Conservation (phyloP, 1,140 invertebrate species). For the Drosophila mojavensis region DNA sequence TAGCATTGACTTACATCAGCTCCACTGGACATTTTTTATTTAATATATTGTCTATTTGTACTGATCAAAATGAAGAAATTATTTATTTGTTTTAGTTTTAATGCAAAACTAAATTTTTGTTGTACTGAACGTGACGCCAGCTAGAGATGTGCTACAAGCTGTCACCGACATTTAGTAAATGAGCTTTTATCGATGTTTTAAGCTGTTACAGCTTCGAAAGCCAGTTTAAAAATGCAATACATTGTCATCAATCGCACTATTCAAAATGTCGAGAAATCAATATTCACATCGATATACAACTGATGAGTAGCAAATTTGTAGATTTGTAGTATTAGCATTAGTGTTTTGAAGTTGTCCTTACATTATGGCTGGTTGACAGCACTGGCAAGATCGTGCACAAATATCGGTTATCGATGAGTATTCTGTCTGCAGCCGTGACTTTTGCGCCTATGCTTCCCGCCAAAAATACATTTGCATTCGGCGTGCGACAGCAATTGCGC, state of each 20-base stretch:
- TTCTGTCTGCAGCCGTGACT: constrained; percentile 10
- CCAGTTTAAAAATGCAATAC: too few relatives aligned
- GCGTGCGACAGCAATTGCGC: constrained; percentile 45
- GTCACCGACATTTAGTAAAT: neutral
- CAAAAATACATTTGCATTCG: constrained; percentile 47
- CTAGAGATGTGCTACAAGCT: constrained; percentile 10
- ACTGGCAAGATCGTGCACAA: neutral
- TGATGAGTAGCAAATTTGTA: neutral
- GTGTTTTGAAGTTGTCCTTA: neutral
- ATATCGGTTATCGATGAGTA: neutral
- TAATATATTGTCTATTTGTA: neutral
- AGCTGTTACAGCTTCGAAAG: neutral
- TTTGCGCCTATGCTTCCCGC: constrained; percentile 44
- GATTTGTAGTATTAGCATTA: too few relatives aligned
- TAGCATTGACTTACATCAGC: constrained; percentile 23
- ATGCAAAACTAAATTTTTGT: neutral
- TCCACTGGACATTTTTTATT: constrained; percentile 32
- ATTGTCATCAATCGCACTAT: too few relatives aligned
- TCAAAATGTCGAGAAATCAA: too few relatives aligned
- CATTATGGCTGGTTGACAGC: neutral
- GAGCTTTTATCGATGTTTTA: neutral
- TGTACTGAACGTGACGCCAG: constrained; percentile 19
- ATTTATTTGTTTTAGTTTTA: neutral
- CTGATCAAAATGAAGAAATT: neutral
- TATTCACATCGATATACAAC: neutral